Conservation (phyloP, 2,797 vertebrate species). For the Catharus ustulatus region DNA sequence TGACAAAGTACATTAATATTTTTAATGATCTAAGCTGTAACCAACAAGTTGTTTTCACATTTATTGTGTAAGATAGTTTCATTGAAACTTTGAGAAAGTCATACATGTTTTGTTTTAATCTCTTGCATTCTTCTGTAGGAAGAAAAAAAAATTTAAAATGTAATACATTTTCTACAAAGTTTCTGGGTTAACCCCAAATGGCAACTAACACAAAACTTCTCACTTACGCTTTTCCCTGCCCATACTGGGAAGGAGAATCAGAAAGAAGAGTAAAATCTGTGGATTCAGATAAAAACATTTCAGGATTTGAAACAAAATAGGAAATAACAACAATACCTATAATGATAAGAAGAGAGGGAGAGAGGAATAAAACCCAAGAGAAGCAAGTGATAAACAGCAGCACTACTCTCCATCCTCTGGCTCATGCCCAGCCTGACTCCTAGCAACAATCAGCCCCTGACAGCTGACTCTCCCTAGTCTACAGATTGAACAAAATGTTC, state of each 20-base stretch:
- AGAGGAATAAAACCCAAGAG: background rate
- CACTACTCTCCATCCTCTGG: background rate
- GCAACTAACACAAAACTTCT: background rate
- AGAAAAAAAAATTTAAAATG: background rate
- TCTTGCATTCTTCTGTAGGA: background rate
- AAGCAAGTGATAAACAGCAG: background rate
- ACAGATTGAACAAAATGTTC: rapidly evolving
- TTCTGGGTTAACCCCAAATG: background rate
- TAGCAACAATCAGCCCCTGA: background rate
- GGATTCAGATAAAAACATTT: background rate
- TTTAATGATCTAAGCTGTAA: background rate
- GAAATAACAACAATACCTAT: background rate
- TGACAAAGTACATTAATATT: background rate
- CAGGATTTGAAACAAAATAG: background rate
- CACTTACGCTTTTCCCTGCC: background rate
- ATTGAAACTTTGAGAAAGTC: background rate
- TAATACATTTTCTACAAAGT: background rate
- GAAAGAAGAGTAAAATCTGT: background rate
- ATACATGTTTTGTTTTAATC: background rate
- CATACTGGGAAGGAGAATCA: too few species aligned
- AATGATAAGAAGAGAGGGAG: background rate
- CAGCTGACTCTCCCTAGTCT: background rate
- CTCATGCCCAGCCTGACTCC: background rate
- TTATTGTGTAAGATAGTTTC: background rate
- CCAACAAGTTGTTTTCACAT: background rate